phyloP scores from a whole-genome alignment of 2,797 vertebrate genomes.

The Psittacula derbiana region DNA sequence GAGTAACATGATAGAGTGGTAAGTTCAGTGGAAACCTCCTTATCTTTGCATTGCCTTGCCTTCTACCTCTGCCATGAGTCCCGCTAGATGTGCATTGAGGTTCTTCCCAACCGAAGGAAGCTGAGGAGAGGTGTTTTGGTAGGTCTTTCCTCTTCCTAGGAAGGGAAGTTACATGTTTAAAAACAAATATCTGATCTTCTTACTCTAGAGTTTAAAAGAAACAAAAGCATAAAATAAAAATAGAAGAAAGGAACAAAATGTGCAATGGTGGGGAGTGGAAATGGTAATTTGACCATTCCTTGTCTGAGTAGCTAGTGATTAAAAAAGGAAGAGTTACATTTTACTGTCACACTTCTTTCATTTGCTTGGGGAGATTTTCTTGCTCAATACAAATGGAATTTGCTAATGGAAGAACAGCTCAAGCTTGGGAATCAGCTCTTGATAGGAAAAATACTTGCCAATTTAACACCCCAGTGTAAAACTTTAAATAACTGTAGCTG shows the following conservation, averaged over 20 bases:
- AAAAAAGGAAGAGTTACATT: slow-evolving; percentile 2
- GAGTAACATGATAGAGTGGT: slow-evolving; percentile 52
- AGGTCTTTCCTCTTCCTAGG: slow-evolving; percentile 6
- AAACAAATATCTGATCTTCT: slow-evolving; percentile 8
- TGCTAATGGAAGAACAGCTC: slow-evolving; percentile 9
- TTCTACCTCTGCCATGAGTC: slow-evolving; percentile 70
- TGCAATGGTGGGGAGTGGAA: not conserved
- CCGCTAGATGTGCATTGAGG: not conserved
- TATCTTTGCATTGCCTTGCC: slow-evolving; percentile 57
- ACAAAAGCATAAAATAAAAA: not conserved
- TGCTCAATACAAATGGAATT: slow-evolving; percentile 23
- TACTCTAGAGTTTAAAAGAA: not conserved
- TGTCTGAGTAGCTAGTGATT: not conserved
- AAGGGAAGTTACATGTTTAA: not conserved
- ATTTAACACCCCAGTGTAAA: not conserved
- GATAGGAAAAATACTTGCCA: not conserved
- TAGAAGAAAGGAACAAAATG: not conserved
- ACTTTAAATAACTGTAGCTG: not conserved
- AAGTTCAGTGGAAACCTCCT: slow-evolving; percentile 60
- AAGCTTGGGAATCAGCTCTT: slow-evolving; percentile 25
- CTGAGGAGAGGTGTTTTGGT: slow-evolving; percentile 10
- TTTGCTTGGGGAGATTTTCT: slow-evolving; percentile 45
- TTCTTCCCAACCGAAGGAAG: slow-evolving; percentile 3
- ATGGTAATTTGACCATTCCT: not conserved
- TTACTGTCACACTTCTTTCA: not conserved